Percentiles rank a stretch among this genome's conserved stretches.
phyloP scores from a whole-genome alignment of 2,888 invertebrate species.

The Drosophila ezoana region DNA sequence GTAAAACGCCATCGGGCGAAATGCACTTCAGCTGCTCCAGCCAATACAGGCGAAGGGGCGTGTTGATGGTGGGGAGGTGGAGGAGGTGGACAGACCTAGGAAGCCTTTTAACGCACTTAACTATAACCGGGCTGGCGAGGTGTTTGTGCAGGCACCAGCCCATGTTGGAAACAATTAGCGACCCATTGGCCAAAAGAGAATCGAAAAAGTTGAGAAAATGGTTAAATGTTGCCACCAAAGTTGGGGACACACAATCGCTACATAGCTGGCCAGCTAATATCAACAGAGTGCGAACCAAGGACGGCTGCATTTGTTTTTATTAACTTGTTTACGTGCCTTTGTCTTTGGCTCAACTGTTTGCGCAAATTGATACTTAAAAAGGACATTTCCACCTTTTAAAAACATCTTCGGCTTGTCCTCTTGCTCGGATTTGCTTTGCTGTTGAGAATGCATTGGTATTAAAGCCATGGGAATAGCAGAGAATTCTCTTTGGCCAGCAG shows the following conservation, averaged over 20 bases:
- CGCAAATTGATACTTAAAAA: constrained; percentile 69
- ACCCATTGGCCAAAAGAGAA: constrained; percentile 55
- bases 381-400: constrained; percentile 57
- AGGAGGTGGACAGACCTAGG: background rate
- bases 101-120: constrained; percentile 62
- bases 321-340: constrained; percentile 51
- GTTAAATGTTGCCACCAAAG: constrained; percentile 36
- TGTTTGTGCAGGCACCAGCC: constrained; percentile 61
- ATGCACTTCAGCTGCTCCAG: constrained; percentile 40
- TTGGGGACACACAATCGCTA: constrained; percentile 13
- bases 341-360: constrained; percentile 52
- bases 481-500: background rate
- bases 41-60: background rate
- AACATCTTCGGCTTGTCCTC: constrained; percentile 44
- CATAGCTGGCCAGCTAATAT: background rate
- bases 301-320: constrained; percentile 54
- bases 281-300: constrained; percentile 1
- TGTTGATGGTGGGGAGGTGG: background rate
- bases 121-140: constrained; percentile 30
- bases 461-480: constrained; percentile 11
- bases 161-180: constrained; percentile 69
- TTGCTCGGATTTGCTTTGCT: constrained; percentile 25
- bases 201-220: constrained; percentile 24
- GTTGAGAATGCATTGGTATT: constrained; percentile 31
- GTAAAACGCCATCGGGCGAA: constrained; percentile 58